These are phyloP conservation scores for Drosophila pseudotalamancana DNA, from an alignment of 2,888 invertebrate species.

Conservation along the genomic window DNA sequence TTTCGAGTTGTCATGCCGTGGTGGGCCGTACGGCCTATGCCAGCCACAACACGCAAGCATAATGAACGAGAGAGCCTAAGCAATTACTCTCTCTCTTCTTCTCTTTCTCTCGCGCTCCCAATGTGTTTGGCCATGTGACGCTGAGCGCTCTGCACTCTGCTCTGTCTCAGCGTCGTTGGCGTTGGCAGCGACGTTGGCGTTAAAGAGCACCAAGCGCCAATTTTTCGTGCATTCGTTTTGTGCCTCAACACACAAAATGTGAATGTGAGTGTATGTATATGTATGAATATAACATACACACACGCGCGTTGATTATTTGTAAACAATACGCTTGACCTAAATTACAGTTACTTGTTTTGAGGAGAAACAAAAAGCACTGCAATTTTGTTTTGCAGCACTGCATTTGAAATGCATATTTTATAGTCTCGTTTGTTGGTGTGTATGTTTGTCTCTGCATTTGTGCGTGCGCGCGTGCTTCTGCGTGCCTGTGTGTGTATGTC, in stretches of 20 bases:
- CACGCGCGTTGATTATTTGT: constrained; percentile 79
- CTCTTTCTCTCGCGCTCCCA: constrained; percentile 8
- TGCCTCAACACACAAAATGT: constrained; percentile 22
- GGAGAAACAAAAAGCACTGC: constrained; percentile 54
- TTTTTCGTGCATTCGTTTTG: constrained; percentile 23
- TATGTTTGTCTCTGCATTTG: too few species aligned
- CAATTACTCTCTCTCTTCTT: background rate
- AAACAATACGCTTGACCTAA: constrained; percentile 85
- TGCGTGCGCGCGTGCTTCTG: background rate
- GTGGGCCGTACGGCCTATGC: constrained; percentile 5
- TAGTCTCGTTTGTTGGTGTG: constrained; percentile 17
- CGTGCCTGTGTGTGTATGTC: background rate
- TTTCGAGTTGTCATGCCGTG: constrained; percentile 67
- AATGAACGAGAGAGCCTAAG: constrained; percentile 47
- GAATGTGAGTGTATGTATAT: constrained; percentile 2
- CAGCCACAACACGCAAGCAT: constrained; percentile 34
- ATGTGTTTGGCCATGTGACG: constrained; percentile 34
- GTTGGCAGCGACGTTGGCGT: constrained; percentile 22
- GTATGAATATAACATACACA: constrained; percentile 26
- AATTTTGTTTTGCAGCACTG: constrained; percentile 46
- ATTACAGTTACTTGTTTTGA: constrained; percentile 78
- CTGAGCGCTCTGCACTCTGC: background rate
- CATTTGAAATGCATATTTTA: constrained; percentile 68
- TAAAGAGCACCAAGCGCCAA: constrained; percentile 40
- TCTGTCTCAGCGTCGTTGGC: constrained; percentile 5